These are phyloP conservation scores for Mionectes olivaceus DNA, from an alignment of 2,797 vertebrate species.

Conservation along the genomic window DNA sequence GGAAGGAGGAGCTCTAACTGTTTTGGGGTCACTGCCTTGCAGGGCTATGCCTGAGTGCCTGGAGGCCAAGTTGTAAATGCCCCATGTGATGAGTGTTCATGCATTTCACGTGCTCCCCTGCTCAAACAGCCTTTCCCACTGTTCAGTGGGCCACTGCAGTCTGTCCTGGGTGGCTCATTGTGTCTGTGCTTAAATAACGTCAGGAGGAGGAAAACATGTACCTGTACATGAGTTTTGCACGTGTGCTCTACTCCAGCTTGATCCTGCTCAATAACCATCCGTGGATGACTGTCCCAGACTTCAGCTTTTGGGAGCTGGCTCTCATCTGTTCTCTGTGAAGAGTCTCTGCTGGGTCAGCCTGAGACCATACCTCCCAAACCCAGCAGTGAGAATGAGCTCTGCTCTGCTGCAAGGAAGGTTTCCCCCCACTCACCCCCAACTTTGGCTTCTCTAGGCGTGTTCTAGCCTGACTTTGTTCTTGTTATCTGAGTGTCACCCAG, in stretches of 20 bases:
- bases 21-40: conserved; percentile 3
- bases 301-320: neutral
- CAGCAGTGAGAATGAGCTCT: neutral
- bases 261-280: neutral
- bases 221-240: neutral
- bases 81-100: neutral
- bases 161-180: neutral
- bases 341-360: neutral
- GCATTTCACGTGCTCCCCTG: neutral
- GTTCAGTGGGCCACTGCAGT: neutral
- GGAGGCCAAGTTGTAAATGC: neutral
- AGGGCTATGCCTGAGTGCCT: neutral
- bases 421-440: fast-evolving
- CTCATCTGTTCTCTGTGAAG: neutral
- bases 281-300: fast-evolving
- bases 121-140: neutral
- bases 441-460: neutral
- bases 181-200: neutral
- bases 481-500: neutral
- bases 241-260: neutral
- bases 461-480: neutral
- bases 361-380: neutral
- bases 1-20: conserved; percentile 7
- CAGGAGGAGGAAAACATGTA: neutral
- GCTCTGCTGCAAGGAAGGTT: neutral